A percentile compares a stretch with the other conserved stretches of the same genome.
phyloP scores from a whole-genome alignment of 2,797 vertebrate species.

The Hylomyscus alleni region DNA sequence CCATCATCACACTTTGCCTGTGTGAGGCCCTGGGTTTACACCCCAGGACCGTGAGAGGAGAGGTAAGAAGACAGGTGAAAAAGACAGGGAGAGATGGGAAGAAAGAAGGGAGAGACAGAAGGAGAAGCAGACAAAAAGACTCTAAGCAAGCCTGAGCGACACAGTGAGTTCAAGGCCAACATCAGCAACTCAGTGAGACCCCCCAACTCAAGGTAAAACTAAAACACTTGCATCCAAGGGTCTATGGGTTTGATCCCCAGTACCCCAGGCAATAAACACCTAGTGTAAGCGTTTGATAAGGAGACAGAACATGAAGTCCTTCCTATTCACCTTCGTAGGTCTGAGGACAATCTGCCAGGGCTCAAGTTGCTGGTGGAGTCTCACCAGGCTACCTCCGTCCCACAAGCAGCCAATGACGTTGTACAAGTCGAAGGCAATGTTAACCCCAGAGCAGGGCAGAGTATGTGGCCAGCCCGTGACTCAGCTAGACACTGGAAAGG shows the following conservation, averaged over 20 bases:
- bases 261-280: background rate
- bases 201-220: background rate
- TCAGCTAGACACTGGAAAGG: background rate
- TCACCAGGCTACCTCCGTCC: background rate
- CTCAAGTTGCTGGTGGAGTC: background rate
- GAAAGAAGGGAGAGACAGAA: background rate
- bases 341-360: background rate
- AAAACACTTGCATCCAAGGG: background rate
- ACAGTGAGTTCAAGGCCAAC: background rate
- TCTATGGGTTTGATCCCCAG: too few relatives aligned
- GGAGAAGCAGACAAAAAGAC: background rate
- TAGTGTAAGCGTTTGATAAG: background rate
- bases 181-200: background rate
- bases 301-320: background rate
- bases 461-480: background rate
- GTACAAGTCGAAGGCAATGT: background rate
- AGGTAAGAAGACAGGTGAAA: too few relatives aligned
- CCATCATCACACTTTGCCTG: background rate
- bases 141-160: background rate
- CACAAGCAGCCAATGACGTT: background rate
- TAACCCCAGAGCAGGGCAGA: background rate
- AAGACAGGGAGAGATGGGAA: too few relatives aligned
- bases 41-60: background rate
- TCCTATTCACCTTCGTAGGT: background rate
- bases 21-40: background rate